A percentile compares a stretch with the other conserved stretches of the same genome.
These are phyloP conservation scores for Lagocephalus sceleratus DNA, from an alignment of 2,797 vertebrate genomes.

Conservation along the genomic window DNA sequence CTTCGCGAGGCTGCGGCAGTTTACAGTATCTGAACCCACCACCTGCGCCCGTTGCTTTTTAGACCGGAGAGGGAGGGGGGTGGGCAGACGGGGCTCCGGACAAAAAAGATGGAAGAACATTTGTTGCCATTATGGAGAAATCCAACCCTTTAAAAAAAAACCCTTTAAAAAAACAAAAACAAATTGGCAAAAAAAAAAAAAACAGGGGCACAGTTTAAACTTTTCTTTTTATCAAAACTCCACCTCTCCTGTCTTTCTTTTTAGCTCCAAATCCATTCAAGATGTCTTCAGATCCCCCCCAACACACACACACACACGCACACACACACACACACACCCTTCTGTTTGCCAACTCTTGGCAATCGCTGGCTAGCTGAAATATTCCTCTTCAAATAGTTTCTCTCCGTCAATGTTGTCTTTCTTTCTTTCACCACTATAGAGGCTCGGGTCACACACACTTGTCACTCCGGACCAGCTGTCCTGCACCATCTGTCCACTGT, in stretches of 20 bases:
- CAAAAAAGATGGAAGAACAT: constrained; percentile 57
- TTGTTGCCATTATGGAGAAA: constrained; percentile 54
- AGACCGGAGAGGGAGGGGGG: constrained; percentile 15
- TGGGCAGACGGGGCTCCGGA: constrained; percentile 15
- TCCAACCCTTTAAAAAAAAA: constrained; percentile 13
- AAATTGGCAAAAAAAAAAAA: constrained; percentile 68
- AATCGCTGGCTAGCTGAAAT: constrained; percentile 69
- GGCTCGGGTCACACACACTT: constrained; percentile 77
- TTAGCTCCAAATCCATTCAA: constrained; percentile 67
- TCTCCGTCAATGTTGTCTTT: constrained; percentile 81
- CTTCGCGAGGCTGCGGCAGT: constrained; percentile 25
- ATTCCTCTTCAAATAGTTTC: constrained; percentile 82
- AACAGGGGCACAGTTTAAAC: constrained; percentile 45
- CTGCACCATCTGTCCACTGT: constrained; percentile 78
- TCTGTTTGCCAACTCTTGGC: constrained; percentile 69
- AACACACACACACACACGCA: constrained; percentile 12
- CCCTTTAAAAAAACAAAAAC: constrained; percentile 47
- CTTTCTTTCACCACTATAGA: constrained; percentile 75
- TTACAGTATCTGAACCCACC: constrained; percentile 54
- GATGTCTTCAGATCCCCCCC: constrained; percentile 46
- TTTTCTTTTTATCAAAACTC: constrained; percentile 56
- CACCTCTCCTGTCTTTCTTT: constrained; percentile 49
- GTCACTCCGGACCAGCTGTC: constrained; percentile 79
- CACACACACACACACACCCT: constrained; percentile 11
- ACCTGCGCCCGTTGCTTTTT: constrained; percentile 55